phyloP scores from a whole-genome alignment of 2,888 invertebrate genomes.

The Tholera decimalis region DNA sequence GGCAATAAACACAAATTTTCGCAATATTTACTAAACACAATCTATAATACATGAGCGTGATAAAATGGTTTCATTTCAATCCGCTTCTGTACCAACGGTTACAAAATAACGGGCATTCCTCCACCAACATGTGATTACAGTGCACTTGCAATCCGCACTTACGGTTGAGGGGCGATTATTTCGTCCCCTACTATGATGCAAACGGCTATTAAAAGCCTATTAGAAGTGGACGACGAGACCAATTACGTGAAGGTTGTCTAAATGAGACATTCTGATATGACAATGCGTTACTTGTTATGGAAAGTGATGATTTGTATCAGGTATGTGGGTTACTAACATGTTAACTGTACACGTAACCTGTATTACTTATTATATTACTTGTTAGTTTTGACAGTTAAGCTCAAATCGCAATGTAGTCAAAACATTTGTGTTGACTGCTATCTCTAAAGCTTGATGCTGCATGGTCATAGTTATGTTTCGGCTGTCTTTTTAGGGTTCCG shows the following conservation, averaged over 20 bases:
- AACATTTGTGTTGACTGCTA: background rate
- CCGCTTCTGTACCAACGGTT: constrained; percentile 50
- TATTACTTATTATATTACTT: constrained; percentile 1
- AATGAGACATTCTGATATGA: constrained; percentile 1
- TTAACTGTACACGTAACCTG: background rate
- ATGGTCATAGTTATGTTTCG: background rate
- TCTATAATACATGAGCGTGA: constrained; percentile 40
- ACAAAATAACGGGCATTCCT: constrained; percentile 69
- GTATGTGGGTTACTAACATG: background rate
- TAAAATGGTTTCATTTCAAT: constrained; percentile 52
- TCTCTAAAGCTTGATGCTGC: background rate
- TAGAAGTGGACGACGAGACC: constrained; percentile 57
- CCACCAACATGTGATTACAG: constrained; percentile 70
- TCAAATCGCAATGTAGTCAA: background rate
- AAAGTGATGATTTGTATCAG: background rate
- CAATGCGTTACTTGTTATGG: constrained; percentile 9
- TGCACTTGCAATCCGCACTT: constrained; percentile 66
- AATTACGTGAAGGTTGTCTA: constrained; percentile 47
- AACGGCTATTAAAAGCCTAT: constrained; percentile 67
- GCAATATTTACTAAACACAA: constrained; percentile 12
- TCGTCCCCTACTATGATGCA: constrained; percentile 54
- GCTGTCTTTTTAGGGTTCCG: too few species aligned
- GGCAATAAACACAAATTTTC: background rate
- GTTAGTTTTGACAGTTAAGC: background rate
- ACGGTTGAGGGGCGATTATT: constrained; percentile 54